Evolutionary conservation across 2,797 vertebrate species (phyloP), one percentile per base, ranked within the genome.

Genomic region (Darevskia nairensis): DNA sequence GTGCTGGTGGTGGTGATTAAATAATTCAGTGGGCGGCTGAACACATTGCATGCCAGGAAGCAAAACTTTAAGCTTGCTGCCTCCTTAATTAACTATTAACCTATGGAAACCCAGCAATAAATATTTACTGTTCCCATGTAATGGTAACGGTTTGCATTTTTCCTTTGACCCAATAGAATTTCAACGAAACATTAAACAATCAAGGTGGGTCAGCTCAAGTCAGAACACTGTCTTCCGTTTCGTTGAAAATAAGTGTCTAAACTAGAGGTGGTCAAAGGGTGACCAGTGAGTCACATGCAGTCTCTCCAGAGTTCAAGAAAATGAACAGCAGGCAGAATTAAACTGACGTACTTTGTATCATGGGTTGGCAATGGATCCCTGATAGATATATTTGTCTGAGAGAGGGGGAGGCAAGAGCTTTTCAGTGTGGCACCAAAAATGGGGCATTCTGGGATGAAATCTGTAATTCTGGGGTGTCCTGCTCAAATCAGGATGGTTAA

Each of bases 71-170:
- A 35, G 44, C 17, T 50, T 83, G 44, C 69, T 50, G 44, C 17
- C 39, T 46, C 50, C 61, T 55, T 55, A 88, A 88, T 88, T 83
- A 83, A 83, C 29, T n/a, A 78, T 68, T 76, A 76, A 77, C 44
- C 32, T 41, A 11, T 23, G 44, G 75, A 83, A 78, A 69, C 32
- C 74, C 64, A 32, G 29, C 35, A 23, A 50, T 35, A 82, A 88
- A 88, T 66, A 76, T 76, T 66, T 82, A 50, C 72, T 55, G 74
- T 83, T 76, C 29, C 29, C 32, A 21, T 75, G 44, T n/a, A 50
- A 32, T 61, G 35, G 46, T 46, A 32, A 32, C 4, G 55, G 79
- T 74, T 44, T 64, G 76, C 41, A 39, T 86, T 8, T 75, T 25
- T 86, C 44, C 44, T 86, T 80, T 71, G 35, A 74, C 39, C 86